Percentiles rank a stretch among this genome's conserved stretches.
phyloP scores from a whole-genome alignment of 35 echinoderm and acorn worm genomes.

The Apostichopus parvimensis region DNA sequence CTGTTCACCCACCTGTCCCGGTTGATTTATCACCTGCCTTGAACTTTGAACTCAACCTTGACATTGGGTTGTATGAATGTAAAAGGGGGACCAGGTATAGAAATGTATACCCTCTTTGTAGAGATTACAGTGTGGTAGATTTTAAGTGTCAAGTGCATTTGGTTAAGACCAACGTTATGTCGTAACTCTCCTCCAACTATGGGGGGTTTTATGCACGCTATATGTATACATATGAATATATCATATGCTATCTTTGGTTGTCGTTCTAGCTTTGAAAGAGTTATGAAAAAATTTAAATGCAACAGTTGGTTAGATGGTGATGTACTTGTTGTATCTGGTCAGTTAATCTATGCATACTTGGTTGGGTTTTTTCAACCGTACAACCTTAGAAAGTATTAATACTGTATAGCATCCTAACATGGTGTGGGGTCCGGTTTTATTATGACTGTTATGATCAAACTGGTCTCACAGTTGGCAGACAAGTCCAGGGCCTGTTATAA shows the following conservation, averaged over 20 bases:
- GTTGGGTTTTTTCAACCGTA: too few species aligned
- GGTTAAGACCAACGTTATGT: background rate
- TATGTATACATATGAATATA: background rate
- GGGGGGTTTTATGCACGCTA: background rate
- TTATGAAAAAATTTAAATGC: background rate
- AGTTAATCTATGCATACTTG: too few species aligned
- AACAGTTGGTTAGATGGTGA: too few species aligned
- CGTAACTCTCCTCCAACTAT: background rate
- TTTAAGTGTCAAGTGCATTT: constrained; percentile 6
- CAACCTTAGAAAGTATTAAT: too few species aligned
- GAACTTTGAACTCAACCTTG: constrained; percentile 10
- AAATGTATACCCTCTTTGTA: background rate
- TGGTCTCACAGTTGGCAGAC: too few species aligned
- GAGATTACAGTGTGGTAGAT: constrained; percentile 1
- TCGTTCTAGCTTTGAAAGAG: background rate
- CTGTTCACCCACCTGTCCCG: constrained; percentile 19
- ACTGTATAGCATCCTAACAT: too few species aligned
- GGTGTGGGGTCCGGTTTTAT: too few species aligned
- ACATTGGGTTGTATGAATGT: constrained; percentile 18
- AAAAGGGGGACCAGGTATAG: background rate
- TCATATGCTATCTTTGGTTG: background rate
- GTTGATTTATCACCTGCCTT: constrained; percentile 3
- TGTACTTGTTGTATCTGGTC: too few species aligned
- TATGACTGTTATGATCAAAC: too few species aligned
- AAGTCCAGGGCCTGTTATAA: too few species aligned